These are phyloP conservation scores for Dallia pectoralis DNA, from an alignment of 2,797 vertebrate species.

Conservation along the genomic window DNA sequence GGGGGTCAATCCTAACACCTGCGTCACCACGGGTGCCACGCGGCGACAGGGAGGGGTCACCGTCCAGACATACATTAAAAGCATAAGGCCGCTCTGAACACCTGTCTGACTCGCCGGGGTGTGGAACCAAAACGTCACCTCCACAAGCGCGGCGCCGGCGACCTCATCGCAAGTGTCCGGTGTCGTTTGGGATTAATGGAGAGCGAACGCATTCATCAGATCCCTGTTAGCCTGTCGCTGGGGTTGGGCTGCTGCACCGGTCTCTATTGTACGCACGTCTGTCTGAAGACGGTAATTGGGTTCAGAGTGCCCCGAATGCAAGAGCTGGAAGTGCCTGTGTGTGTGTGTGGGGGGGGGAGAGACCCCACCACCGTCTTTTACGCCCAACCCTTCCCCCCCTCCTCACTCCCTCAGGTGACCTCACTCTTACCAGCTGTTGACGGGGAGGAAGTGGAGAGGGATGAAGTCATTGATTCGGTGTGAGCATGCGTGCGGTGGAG, in stretches of 20 bases:
- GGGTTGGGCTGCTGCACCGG: constrained; percentile 43
- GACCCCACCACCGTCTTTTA: neutral
- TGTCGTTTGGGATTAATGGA: constrained; percentile 53
- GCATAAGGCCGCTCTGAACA: neutral
- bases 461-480: constrained; percentile 74
- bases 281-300: constrained; percentile 53
- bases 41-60: constrained; percentile 46
- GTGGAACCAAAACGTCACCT: neutral
- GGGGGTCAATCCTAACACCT: neutral
- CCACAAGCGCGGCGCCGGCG: neutral
- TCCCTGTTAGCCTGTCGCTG: constrained; percentile 38
- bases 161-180: constrained; percentile 30
- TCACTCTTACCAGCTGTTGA: constrained; percentile 18
- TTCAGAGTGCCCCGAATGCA: constrained; percentile 53
- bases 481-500: constrained; percentile 63
- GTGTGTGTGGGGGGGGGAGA: constrained; percentile 38
- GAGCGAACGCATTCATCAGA: constrained; percentile 53
- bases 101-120: neutral
- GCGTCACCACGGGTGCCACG: constrained; percentile 37
- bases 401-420: constrained; percentile 17
- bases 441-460: constrained; percentile 21
- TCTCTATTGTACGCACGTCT: constrained; percentile 15
- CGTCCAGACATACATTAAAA: neutral
- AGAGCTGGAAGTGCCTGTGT: constrained; percentile 27
- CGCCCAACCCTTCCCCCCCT: neutral